phyloP scores from a whole-genome alignment of 2,888 invertebrate species.

The Artemia sp. region DNA sequence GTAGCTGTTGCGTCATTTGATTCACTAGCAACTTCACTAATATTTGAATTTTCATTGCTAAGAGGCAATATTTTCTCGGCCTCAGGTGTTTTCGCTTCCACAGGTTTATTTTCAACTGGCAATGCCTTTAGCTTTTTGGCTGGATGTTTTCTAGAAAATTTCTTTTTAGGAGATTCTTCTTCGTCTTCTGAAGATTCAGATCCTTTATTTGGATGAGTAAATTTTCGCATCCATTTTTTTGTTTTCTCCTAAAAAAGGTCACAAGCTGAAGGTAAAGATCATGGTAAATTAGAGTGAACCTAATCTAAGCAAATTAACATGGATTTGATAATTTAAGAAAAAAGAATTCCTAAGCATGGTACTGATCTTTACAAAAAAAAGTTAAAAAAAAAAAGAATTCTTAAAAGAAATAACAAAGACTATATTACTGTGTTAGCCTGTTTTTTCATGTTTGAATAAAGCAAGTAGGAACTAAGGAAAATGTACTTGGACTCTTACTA shows the following conservation, averaged over 20 bases:
- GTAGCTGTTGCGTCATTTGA: slow-evolving; percentile 6
- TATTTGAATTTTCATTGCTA: slow-evolving; percentile 9
- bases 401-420: too few species aligned
- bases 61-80: not conserved
- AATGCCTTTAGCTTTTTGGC: slow-evolving; percentile 8
- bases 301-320: too few species aligned
- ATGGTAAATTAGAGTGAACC: too few species aligned
- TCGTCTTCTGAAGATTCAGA: slow-evolving; percentile 12
- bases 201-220: slow-evolving; percentile 12
- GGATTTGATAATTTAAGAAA: too few species aligned
- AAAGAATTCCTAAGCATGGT: too few species aligned
- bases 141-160: not conserved
- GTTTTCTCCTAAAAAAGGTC: not conserved
- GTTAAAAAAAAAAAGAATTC: too few species aligned
- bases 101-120: not conserved
- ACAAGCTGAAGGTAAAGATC: too few species aligned
- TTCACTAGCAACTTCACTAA: slow-evolving; percentile 4
- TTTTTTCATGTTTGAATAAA: too few species aligned
- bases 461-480: too few species aligned
- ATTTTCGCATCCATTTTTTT: slow-evolving; percentile 11
- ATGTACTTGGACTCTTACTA: too few species aligned
- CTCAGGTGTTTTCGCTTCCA: not conserved
- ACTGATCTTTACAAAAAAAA: too few species aligned
- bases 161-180: not conserved
- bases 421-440: too few species aligned